Evolutionary conservation across 92 coral and sea anemone species (phyloP).

Genomic region (Plumapathes pennacea): DNA sequence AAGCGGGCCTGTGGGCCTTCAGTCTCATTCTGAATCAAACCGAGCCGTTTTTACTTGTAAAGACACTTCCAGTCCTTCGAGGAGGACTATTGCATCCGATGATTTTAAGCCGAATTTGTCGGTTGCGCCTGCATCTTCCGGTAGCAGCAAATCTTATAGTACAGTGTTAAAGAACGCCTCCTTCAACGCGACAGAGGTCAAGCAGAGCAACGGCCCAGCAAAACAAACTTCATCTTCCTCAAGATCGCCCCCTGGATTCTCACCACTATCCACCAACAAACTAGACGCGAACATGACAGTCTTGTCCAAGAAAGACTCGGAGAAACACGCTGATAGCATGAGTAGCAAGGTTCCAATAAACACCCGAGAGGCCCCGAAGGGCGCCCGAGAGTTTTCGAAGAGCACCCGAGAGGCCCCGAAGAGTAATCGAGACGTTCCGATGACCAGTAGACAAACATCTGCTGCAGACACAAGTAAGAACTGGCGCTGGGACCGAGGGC

Average conservation of each 20-base stretch:
- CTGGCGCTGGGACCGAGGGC: conserved; percentile 18
- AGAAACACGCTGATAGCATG: conserved; percentile 5
- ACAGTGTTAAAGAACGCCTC: conserved; percentile 49
- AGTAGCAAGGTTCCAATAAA: conserved; percentile 1
- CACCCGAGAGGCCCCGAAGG: too few species aligned
- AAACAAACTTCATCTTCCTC: conserved; percentile 44
- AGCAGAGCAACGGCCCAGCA: conserved; percentile 6
- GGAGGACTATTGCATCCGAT: too few species aligned
- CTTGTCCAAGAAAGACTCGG: conserved; percentile 35
- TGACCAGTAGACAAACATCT: too few species aligned
- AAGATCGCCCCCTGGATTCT: conserved; percentile 74
- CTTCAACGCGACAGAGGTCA: conserved; percentile 25
- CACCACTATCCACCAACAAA: conserved; percentile 64
- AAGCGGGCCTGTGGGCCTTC: too few species aligned
- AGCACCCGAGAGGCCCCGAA: too few species aligned
- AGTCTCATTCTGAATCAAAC: too few species aligned
- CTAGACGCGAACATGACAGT: conserved; percentile 63
- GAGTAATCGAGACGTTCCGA: too few species aligned
- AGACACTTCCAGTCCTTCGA: too few species aligned
- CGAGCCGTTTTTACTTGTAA: too few species aligned
- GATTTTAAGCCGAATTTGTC: too few species aligned
- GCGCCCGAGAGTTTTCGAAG: too few species aligned
- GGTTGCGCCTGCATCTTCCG: neutral
- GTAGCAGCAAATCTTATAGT: conserved; percentile 54
- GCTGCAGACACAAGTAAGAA: conserved; percentile 29